Evolutionary conservation across 2,888 invertebrate genomes (phyloP).

Genomic region (Brachycybe producta): DNA sequence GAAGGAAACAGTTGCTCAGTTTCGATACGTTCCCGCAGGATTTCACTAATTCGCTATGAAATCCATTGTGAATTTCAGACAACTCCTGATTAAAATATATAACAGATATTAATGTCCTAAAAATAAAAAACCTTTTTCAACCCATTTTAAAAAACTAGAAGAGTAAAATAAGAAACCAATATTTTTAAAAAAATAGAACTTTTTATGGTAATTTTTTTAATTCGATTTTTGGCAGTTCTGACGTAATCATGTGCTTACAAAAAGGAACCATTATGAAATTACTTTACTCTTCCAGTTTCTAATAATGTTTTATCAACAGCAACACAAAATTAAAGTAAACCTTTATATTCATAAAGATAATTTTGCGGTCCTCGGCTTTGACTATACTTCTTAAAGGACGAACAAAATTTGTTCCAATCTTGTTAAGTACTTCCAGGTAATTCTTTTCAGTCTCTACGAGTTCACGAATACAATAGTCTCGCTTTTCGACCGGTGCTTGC

Average conservation of each 20-base stretch:
- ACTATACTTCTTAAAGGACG: constrained; percentile 56
- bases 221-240: no score
- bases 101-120: constrained; percentile 8
- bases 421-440: constrained; percentile 83
- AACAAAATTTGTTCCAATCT: constrained; percentile 66
- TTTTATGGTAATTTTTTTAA: no score
- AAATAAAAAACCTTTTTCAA: background rate
- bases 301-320: no score
- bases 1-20: constrained; percentile 73
- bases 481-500: constrained; percentile 50
- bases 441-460: constrained; percentile 93
- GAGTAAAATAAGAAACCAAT: no score
- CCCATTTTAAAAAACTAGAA: no score
- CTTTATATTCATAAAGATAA: constrained; percentile 81
- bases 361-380: constrained; percentile 56
- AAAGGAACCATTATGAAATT: no score
- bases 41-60: constrained; percentile 64
- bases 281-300: no score
- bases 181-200: no score
- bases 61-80: constrained; percentile 69
- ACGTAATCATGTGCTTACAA: no score
- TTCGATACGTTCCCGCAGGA: constrained; percentile 32
- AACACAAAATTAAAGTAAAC: constrained; percentile 39
- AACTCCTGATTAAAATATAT: constrained; percentile 53
- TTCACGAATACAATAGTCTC: constrained; percentile 68